phyloP scores from a whole-genome alignment of 2,888 invertebrate species.

The Diloba caeruleocephala region DNA sequence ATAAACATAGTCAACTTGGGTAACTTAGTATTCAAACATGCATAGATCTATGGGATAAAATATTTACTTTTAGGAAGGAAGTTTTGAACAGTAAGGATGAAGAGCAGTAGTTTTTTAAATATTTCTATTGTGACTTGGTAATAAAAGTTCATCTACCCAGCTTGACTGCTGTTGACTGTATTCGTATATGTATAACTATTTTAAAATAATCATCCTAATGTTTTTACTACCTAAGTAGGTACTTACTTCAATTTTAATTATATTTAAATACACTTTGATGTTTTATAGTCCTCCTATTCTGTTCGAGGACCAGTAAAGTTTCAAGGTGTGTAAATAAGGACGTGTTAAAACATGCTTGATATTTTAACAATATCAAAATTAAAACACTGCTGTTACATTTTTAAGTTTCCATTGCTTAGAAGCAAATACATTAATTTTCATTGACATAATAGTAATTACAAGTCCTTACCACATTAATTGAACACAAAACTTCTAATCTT shows the following conservation, averaged over 20 bases:
- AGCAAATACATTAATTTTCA: not conserved
- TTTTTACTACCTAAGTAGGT: constrained; percentile 4
- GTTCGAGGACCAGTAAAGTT: constrained; percentile 48
- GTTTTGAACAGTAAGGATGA: no score
- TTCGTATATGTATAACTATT: no score
- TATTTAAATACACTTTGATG: constrained; percentile 41
- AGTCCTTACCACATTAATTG: constrained; percentile 13
- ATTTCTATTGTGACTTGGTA: no score
- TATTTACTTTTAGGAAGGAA: no score
- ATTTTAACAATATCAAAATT: constrained; percentile 22
- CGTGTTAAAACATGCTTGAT: constrained; percentile 28
- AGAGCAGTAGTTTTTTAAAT: no score
- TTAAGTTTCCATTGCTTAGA: constrained; percentile 21
- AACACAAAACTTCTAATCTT: constrained; percentile 21
- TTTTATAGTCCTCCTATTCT: constrained; percentile 51
- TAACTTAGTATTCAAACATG: no score
- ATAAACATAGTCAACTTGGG: no score
- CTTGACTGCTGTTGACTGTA: no score
- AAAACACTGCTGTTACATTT: constrained; percentile 18
- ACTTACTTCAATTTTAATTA: constrained; percentile 7
- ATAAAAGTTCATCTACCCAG: no score
- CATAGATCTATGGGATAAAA: no score
- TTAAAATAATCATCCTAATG: no score
- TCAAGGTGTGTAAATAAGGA: constrained; percentile 47
- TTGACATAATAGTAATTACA: constrained; percentile 5